A percentile compares a stretch with the other conserved stretches of the same genome.
Evolutionary conservation across 2,888 invertebrate species (phyloP).

Genomic region (Lochmaea capreae): DNA sequence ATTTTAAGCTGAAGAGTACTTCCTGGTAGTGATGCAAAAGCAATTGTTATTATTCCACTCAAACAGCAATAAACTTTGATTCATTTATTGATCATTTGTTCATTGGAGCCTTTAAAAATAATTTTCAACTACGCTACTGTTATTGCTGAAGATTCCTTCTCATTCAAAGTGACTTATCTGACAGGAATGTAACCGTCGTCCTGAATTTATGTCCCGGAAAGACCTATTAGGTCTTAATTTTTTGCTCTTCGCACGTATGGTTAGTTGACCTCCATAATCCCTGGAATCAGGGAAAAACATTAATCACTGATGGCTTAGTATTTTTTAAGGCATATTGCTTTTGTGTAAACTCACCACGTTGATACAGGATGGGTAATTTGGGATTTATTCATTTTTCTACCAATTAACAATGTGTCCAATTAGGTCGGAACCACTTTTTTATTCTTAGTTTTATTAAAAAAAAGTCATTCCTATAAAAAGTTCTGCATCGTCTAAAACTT

Average conservation of each 20-base stretch:
- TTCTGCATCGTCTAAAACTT: too few relatives aligned
- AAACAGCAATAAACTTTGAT: too few relatives aligned
- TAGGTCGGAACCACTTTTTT: too few relatives aligned
- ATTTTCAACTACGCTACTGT: not conserved
- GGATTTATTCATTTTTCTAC: too few relatives aligned
- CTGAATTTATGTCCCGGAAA: slow-evolving; percentile 39
- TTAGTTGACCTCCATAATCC: not conserved
- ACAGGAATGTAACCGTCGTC: slow-evolving; percentile 39
- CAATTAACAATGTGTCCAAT: too few relatives aligned
- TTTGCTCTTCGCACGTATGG: slow-evolving; percentile 24
- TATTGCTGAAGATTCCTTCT: slow-evolving; percentile 16
- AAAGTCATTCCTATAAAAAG: too few relatives aligned
- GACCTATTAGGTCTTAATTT: slow-evolving; percentile 25
- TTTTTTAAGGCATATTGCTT: not conserved
- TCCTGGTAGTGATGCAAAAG: too few relatives aligned
- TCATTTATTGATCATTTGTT: too few relatives aligned
- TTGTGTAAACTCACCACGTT: not conserved
- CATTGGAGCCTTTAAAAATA: too few relatives aligned
- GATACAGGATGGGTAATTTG: not conserved
- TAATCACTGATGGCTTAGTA: not conserved
- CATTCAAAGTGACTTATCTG: slow-evolving; percentile 37
- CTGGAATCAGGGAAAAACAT: not conserved
- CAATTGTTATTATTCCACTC: too few relatives aligned
- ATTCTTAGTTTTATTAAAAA: too few relatives aligned
- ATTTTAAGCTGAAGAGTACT: too few relatives aligned